Evolutionary conservation across 2,113 vertebrate genomes (phyloP).

Genomic region (Campylomormyrus tamandua): DNA sequence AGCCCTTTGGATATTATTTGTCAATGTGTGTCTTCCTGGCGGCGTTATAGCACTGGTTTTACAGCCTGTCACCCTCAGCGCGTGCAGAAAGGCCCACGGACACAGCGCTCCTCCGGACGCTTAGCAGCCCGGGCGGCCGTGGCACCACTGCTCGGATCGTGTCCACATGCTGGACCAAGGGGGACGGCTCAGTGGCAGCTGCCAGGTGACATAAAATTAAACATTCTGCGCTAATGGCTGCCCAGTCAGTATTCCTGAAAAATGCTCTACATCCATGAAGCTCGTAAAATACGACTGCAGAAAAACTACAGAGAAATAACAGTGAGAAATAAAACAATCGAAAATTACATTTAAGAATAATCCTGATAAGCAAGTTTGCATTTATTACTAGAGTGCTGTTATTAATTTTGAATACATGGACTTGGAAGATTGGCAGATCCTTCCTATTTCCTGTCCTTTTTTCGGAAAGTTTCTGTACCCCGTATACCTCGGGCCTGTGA

Average conservation of each 20-base stretch:
- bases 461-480: not conserved
- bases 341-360: not conserved
- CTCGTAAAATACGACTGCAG: not conserved
- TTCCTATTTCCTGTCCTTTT: not conserved
- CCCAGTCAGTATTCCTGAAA: not conserved
- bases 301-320: not conserved
- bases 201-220: slow-evolving; percentile 1
- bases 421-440: not conserved
- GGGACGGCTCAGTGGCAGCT: not conserved
- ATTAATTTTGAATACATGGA: not conserved
- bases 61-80: not conserved
- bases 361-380: not conserved
- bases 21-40: not conserved
- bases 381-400: not conserved
- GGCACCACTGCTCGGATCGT: not conserved
- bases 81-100: not conserved
- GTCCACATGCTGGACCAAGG: not conserved
- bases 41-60: not conserved
- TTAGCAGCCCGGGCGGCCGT: not conserved
- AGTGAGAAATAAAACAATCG: not conserved
- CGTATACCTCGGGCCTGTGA: not conserved
- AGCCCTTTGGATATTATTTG: slow-evolving; percentile 14
- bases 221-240: not conserved
- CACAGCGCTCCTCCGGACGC: not conserved
- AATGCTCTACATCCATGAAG: not conserved